A percentile compares a stretch with the other conserved stretches of the same genome.
phyloP scores from a whole-genome alignment of 2,888 invertebrate genomes.

The Drosophila emarginata region DNA sequence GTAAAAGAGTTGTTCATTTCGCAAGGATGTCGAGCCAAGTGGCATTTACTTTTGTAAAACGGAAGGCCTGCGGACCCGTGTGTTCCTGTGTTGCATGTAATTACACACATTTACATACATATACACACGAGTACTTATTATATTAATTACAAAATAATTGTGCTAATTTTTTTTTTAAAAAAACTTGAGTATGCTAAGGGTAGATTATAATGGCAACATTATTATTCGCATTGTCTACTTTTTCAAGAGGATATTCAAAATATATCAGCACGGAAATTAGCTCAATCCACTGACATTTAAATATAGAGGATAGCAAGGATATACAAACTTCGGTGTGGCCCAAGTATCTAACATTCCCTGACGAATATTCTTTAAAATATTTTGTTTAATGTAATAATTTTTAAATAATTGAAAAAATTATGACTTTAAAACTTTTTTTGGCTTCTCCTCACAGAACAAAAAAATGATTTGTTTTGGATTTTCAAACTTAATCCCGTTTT shows the following conservation, averaged over 20 bases:
- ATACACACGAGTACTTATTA: neutral
- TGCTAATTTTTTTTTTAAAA: neutral
- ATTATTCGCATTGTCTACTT: neutral
- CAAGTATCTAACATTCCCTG: no score
- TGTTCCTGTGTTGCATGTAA: neutral
- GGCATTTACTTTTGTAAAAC: neutral
- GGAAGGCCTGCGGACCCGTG: neutral
- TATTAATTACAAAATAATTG: constrained; percentile 3
- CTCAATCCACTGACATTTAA: neutral
- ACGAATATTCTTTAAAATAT: no score
- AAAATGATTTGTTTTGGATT: no score
- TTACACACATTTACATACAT: no score
- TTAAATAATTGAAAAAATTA: no score
- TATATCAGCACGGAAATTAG: neutral
- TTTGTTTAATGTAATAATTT: no score
- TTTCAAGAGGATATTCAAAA: neutral
- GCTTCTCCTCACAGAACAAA: no score
- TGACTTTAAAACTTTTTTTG: no score
- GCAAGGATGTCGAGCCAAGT: neutral
- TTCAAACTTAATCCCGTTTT: no score
- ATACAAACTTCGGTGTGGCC: no score
- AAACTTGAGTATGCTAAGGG: neutral
- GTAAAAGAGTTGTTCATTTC: neutral
- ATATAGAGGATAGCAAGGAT: neutral
- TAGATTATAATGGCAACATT: neutral